These are phyloP conservation scores for Hemicordylus capensis DNA, from an alignment of 2,113 vertebrate species.

Conservation along the genomic window DNA sequence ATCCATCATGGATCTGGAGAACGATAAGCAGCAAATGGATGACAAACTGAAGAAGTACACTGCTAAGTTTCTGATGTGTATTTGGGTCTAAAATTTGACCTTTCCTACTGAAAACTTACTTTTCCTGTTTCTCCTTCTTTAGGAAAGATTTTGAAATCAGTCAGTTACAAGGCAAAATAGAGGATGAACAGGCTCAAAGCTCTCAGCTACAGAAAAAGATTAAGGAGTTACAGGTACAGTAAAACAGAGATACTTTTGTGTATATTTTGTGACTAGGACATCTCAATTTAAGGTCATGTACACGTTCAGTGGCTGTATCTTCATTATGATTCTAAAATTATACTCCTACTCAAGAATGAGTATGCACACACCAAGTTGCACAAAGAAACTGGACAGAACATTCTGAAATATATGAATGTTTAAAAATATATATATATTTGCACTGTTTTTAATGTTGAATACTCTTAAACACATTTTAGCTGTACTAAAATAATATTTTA, in stretches of 20 bases:
- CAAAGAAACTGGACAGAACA: background rate
- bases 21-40: constrained; percentile 79
- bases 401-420: background rate
- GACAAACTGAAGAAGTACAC: constrained; percentile 84
- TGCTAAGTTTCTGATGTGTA: background rate
- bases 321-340: background rate
- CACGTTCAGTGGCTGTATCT: background rate
- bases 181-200: constrained; percentile 79
- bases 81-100: background rate
- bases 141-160: constrained; percentile 88
- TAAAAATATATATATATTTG: background rate
- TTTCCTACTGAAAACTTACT: background rate
- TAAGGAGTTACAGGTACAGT: constrained; percentile 80
- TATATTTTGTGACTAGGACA: background rate
- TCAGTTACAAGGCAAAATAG: constrained; percentile 79
- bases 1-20: constrained; percentile 74
- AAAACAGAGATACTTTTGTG: background rate
- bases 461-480: background rate
- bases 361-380: background rate
- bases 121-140: constrained; percentile 46
- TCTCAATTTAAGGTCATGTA: background rate
- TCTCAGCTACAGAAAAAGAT: constrained; percentile 86
- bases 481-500: background rate
- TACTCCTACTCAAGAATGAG: background rate
- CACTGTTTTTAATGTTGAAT: background rate